Conservation (phyloP, 2,888 invertebrate species). For the Nebria salina region DNA sequence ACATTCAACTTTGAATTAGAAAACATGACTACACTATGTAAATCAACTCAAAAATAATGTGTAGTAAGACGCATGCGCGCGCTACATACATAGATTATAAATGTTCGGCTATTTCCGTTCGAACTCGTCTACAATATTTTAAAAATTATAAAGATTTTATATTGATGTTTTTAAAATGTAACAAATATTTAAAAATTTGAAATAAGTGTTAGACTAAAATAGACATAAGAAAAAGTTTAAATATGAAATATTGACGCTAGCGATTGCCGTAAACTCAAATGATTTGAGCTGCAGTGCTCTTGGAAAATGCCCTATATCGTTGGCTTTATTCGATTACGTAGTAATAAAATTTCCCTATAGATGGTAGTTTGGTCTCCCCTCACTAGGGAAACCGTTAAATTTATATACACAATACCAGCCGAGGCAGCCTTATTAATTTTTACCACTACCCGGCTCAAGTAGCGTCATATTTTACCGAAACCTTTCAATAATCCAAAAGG, state of each 20-base stretch:
- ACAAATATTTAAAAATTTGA: too few relatives aligned
- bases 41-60: too few relatives aligned
- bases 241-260: neutral
- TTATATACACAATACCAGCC: slow-evolving; percentile 27
- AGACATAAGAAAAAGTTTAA: neutral
- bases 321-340: slow-evolving; percentile 30
- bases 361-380: slow-evolving; percentile 27
- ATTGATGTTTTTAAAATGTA: too few relatives aligned
- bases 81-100: too few relatives aligned
- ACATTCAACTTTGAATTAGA: neutral
- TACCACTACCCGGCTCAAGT: slow-evolving; percentile 31
- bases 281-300: neutral
- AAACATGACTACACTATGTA: too few relatives aligned
- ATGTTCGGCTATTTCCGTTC: too few relatives aligned
- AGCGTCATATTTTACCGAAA: slow-evolving; percentile 38
- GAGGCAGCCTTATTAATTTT: slow-evolving; percentile 39
- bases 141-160: too few relatives aligned
- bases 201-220: too few relatives aligned
- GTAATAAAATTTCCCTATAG: slow-evolving; percentile 42
- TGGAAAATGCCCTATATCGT: neutral
- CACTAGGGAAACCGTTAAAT: slow-evolving; percentile 18
- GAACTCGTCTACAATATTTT: too few relatives aligned
- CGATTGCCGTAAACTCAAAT: neutral
- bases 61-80: too few relatives aligned
- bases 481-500: slow-evolving; percentile 36